Percentiles rank a stretch among this genome's conserved stretches.
Conservation (phyloP, 2,888 invertebrate genomes). For the Apodemia mormo region DNA sequence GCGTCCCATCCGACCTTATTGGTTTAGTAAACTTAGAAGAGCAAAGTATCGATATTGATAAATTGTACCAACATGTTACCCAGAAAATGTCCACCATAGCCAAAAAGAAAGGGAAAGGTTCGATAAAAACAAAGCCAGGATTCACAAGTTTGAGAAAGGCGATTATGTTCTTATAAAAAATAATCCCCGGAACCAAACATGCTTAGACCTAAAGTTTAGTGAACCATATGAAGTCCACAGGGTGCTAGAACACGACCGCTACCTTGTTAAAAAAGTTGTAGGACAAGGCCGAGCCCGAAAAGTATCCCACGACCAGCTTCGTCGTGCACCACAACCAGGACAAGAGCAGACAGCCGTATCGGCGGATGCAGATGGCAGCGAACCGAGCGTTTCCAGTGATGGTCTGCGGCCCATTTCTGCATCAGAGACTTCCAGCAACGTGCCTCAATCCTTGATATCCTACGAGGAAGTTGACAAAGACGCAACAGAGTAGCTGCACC, state of each 20-base stretch:
- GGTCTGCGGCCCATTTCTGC: too few relatives aligned
- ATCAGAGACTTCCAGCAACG: too few relatives aligned
- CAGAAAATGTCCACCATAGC: conserved; percentile 28
- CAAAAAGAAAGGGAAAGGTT: conserved; percentile 33
- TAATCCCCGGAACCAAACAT: conserved; percentile 37
- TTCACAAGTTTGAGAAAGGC: conserved; percentile 28
- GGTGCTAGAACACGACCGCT: conserved; percentile 36
- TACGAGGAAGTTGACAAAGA: too few relatives aligned
- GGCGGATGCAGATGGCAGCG: conserved; percentile 7
- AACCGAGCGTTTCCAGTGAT: too few relatives aligned
- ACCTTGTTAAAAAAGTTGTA: conserved; percentile 33
- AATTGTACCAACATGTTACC: conserved; percentile 32
- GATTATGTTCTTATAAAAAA: conserved; percentile 37
- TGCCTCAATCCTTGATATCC: too few relatives aligned
- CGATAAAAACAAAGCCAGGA: conserved; percentile 30
- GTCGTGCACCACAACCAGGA: conserved; percentile 35
- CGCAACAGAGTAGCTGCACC: too few relatives aligned
- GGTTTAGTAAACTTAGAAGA: too few relatives aligned
- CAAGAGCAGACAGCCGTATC: conserved; percentile 31
- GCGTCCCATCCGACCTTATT: conserved; percentile 36
- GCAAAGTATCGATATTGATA: conserved; percentile 28
- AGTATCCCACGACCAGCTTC: conserved; percentile 38
- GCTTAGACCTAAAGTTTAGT: conserved; percentile 34
- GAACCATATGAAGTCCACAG: conserved; percentile 34
- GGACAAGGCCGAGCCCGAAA: conserved; percentile 36